These are phyloP conservation scores for Drosophila cracens DNA, from an alignment of 2,888 invertebrate genomes.

Conservation along the genomic window DNA sequence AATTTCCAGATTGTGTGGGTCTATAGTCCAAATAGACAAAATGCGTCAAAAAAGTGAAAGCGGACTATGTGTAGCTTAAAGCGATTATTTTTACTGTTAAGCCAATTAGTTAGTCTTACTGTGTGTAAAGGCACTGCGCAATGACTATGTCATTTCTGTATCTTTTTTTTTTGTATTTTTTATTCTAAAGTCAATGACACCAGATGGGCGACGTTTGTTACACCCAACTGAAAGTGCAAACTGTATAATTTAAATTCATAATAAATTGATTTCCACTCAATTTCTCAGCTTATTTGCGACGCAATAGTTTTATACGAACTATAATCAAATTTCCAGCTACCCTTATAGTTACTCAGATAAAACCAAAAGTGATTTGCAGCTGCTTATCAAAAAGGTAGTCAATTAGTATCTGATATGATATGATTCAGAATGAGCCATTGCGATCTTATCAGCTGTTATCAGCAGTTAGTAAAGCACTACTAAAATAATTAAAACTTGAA, in stretches of 20 bases:
- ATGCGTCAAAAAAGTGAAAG: constrained; percentile 42
- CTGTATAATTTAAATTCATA: constrained; percentile 28
- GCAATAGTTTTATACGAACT: constrained; percentile 23
- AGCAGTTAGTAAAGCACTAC: neutral
- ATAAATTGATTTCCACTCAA: constrained; percentile 36
- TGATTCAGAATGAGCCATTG: neutral
- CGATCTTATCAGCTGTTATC: constrained; percentile 15
- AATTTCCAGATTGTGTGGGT: constrained; percentile 8
- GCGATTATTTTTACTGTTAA: constrained; percentile 67
- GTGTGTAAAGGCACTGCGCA: constrained; percentile 2
- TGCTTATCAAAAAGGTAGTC: constrained; percentile 22
- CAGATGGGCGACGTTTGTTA: constrained; percentile 16
- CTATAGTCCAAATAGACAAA: constrained; percentile 21
- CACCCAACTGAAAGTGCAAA: constrained; percentile 26
- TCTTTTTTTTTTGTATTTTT: constrained; percentile 5
- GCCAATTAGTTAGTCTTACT: constrained; percentile 59
- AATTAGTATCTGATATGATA: constrained; percentile 26
- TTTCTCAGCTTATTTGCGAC: constrained; percentile 28
- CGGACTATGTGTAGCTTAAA: constrained; percentile 38
- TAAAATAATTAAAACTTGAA: neutral
- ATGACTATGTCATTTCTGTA: constrained; percentile 12
- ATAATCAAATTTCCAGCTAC: constrained; percentile 20
- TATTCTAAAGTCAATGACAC: constrained; percentile 57
- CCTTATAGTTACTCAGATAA: constrained; percentile 2
- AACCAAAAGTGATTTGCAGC: neutral